Conservation (phyloP, 2,888 invertebrate genomes). For the Phasia obesa region DNA sequence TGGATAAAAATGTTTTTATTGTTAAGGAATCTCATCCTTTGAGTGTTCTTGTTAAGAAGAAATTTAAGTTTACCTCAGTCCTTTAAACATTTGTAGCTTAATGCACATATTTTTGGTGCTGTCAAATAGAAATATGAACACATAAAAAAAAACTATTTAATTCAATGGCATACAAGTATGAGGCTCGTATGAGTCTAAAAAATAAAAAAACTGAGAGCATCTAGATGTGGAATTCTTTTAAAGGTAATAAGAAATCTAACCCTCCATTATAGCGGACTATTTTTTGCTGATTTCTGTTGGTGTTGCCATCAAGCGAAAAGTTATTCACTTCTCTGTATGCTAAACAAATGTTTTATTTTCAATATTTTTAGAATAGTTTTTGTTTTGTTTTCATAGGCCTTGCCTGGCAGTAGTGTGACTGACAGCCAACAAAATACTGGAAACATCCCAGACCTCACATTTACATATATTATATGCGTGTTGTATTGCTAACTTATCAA, state of each 20-base stretch:
- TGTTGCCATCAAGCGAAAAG: conserved; percentile 31
- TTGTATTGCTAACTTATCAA: no score
- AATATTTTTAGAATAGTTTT: conserved; percentile 10
- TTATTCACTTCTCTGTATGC: conserved; percentile 33
- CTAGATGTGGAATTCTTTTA: background rate
- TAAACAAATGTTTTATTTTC: conserved; percentile 53
- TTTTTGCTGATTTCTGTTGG: conserved; percentile 26
- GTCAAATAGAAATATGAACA: conserved; percentile 15
- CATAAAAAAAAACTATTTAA: conserved; percentile 49
- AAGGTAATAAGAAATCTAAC: background rate
- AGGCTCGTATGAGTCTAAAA: conserved; percentile 6
- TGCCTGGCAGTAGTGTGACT: conserved; percentile 29
- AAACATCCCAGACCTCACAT: no score
- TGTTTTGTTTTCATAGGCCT: background rate
- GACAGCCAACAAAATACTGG: no score
- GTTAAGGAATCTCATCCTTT: no score
- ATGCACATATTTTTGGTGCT: conserved; percentile 16
- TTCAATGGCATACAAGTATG: conserved; percentile 41
- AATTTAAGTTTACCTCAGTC: no score
- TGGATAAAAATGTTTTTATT: no score
- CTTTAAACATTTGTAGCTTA: no score
- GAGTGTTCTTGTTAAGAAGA: no score
- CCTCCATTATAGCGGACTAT: background rate
- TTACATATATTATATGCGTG: no score
- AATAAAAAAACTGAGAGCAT: background rate